Conservation (phyloP, 2,888 invertebrate species). For the Eupithecia pulchellata region DNA sequence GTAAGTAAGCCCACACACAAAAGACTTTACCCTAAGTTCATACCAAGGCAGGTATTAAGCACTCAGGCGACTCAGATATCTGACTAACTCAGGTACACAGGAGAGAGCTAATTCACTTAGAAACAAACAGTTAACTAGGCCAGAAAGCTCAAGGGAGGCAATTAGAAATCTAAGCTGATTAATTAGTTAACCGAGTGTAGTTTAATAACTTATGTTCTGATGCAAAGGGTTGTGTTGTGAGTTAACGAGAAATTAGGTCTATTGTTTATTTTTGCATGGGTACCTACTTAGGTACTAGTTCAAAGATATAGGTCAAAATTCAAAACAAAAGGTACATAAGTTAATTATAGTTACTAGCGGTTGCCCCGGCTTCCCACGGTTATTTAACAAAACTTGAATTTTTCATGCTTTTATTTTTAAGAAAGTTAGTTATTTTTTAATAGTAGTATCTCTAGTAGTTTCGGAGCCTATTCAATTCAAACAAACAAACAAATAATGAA, state of each 20-base stretch:
- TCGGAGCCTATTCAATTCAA: too few relatives aligned
- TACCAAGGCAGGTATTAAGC: not conserved
- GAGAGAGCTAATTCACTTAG: slow-evolving; percentile 44
- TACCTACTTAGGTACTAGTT: not conserved
- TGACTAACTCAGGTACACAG: not conserved
- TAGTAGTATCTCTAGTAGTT: too few relatives aligned
- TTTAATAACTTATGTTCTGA: not conserved
- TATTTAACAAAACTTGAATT: too few relatives aligned
- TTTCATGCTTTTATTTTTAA: too few relatives aligned
- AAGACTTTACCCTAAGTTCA: not conserved
- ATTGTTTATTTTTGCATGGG: not conserved
- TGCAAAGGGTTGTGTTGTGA: not conserved
- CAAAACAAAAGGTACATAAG: not conserved
- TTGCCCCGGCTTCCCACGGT: too few relatives aligned
- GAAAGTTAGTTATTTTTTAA: too few relatives aligned
- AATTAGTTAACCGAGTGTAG: slow-evolving; percentile 15
- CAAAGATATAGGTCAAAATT: not conserved
- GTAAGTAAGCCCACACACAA: too few relatives aligned
- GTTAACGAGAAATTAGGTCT: not conserved
- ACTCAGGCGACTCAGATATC: not conserved
- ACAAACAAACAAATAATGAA: too few relatives aligned
- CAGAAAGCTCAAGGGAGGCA: slow-evolving; percentile 35
- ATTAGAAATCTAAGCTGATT: slow-evolving; percentile 40
- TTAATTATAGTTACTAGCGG: too few relatives aligned
- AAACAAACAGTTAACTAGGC: slow-evolving; percentile 35